phyloP scores from a whole-genome alignment of 1,140 invertebrate genomes.

The Eriocheir sinensis region DNA sequence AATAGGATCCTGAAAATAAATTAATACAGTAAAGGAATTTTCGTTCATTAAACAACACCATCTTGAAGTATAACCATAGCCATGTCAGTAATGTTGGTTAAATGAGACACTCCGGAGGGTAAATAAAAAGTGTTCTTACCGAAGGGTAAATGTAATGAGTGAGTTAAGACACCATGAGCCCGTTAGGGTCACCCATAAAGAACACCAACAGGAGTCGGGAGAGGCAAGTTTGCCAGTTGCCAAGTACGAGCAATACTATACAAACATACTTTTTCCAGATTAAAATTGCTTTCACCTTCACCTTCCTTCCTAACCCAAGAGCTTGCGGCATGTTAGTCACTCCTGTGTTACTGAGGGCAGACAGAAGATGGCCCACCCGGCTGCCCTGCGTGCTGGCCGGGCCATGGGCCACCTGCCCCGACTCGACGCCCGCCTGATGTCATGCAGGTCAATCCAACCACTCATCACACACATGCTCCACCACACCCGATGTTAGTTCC shows the following conservation, averaged over 20 bases:
- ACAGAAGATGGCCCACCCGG: background rate
- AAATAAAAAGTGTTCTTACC: background rate
- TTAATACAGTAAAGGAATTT: too few species aligned
- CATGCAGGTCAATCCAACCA: background rate
- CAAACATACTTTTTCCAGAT: background rate
- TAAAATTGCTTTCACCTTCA: background rate
- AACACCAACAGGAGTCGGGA: background rate
- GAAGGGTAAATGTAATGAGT: background rate
- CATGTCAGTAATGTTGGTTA: background rate
- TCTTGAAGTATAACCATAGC: background rate
- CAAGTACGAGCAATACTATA: background rate
- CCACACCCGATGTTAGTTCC: conserved; percentile 11
- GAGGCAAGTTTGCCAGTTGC: background rate
- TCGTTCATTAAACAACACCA: background rate
- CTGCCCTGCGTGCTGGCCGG: background rate
- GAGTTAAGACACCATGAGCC: background rate
- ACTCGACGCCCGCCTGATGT: background rate
- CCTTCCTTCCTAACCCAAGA: background rate
- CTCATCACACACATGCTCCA: background rate
- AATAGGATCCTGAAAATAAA: background rate
- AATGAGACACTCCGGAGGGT: background rate
- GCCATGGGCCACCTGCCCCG: conserved; percentile 10
- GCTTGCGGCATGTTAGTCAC: background rate
- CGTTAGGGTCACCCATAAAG: background rate
- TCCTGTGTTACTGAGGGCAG: background rate